A percentile compares a stretch with the other conserved stretches of the same genome.
Conservation (phyloP, 1,140 invertebrate genomes). For the Patella vulgata region DNA sequence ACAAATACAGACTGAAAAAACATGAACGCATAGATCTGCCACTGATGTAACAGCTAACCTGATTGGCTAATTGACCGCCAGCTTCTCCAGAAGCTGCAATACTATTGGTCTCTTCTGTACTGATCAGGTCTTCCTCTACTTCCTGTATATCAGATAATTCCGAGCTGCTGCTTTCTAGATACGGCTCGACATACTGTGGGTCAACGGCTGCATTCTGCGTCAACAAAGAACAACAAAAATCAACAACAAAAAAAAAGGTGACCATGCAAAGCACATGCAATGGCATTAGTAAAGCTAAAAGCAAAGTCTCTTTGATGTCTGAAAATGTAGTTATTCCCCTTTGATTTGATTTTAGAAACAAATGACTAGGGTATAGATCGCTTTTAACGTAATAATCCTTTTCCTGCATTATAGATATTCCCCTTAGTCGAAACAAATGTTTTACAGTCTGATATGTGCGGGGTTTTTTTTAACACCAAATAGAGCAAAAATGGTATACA, state of each 20-base stretch:
- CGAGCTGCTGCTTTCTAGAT: conserved; percentile 70
- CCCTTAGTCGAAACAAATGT: no score
- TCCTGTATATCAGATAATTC: conserved; percentile 70
- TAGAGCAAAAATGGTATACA: no score
- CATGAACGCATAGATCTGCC: no score
- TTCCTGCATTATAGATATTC: no score
- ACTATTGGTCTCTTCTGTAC: conserved; percentile 48
- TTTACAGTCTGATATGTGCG: no score
- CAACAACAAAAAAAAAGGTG: conserved; percentile 9
- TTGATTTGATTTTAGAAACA: no score
- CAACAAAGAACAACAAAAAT: conserved; percentile 24
- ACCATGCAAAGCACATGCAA: neutral
- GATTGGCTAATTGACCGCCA: conserved; percentile 11
- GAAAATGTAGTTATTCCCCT: neutral
- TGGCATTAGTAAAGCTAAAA: conserved; percentile 5
- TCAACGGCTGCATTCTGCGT: conserved; percentile 39
- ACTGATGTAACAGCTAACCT: conserved; percentile 9
- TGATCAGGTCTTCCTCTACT: conserved; percentile 64
- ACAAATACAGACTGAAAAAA: no score
- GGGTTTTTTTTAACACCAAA: no score
- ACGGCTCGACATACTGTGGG: conserved; percentile 51
- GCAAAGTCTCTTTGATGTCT: neutral
- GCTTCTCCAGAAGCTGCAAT: conserved; percentile 37
- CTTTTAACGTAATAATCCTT: no score
- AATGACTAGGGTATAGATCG: no score